A percentile compares a stretch with the other conserved stretches of the same genome.
phyloP scores from a whole-genome alignment of 2,888 invertebrate species.

The Ochropleura leucogaster region DNA sequence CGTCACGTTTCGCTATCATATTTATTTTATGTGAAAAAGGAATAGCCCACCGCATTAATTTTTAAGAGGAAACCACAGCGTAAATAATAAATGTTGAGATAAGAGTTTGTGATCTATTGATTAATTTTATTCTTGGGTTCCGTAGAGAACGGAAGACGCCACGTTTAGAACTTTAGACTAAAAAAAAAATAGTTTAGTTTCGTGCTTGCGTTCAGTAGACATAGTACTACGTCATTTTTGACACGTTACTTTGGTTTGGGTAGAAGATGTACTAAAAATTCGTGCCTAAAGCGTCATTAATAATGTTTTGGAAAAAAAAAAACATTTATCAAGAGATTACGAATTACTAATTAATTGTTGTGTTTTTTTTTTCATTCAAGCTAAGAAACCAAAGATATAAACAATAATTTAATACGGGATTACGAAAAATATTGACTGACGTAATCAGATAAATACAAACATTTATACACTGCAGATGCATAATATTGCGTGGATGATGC shows the following conservation, averaged over 20 bases:
- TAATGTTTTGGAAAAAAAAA: not conserved
- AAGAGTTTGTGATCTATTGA: not conserved
- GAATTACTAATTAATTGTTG: not conserved
- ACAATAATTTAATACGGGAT: not conserved
- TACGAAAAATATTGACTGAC: not conserved
- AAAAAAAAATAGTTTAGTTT: not conserved
- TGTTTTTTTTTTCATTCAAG: not conserved
- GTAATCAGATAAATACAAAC: constrained; percentile 28
- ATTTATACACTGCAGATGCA: constrained; percentile 18
- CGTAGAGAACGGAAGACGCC: not conserved
- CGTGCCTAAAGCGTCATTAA: not conserved
- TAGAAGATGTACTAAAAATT: not conserved
- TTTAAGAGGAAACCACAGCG: constrained; percentile 19
- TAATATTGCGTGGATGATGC: constrained; percentile 7
- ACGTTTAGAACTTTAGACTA: not conserved
- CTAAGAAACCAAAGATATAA: not conserved
- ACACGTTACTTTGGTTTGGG: not conserved
- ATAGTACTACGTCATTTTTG: not conserved
- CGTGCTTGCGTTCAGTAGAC: not conserved
- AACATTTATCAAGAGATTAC: not conserved
- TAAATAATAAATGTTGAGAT: not conserved
- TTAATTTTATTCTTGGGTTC: not conserved
- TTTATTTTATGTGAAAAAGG: constrained; percentile 40
- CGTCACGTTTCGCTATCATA: constrained; percentile 29
- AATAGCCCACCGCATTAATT: constrained; percentile 40